Percentiles rank a stretch among this genome's conserved stretches.
These are phyloP conservation scores for Todiramphus saurophagus DNA, from an alignment of 2,113 vertebrate genomes.

Conservation along the genomic window DNA sequence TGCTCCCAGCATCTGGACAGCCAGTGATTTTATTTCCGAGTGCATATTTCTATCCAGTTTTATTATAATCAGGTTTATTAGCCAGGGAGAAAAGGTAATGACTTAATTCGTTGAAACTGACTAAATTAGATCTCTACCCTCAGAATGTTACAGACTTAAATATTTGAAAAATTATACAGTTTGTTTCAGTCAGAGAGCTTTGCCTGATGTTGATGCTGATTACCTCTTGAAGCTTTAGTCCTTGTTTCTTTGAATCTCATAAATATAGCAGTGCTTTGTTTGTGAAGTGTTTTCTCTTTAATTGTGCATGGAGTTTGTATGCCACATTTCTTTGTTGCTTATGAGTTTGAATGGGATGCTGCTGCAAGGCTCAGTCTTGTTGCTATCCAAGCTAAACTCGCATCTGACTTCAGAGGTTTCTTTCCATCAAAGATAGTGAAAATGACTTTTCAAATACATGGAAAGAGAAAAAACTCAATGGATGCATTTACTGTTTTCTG, in stretches of 20 bases:
- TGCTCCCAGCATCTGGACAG: neutral
- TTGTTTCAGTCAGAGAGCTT: neutral
- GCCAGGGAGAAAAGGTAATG: neutral
- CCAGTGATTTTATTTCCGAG: neutral
- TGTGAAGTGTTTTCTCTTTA: neutral
- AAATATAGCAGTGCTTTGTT: neutral
- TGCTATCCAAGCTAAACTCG: neutral
- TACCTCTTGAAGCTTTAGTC: neutral
- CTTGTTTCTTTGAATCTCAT: neutral
- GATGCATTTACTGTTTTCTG: neutral
- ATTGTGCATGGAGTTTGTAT: neutral
- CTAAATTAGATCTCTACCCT: neutral
- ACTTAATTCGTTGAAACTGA: neutral
- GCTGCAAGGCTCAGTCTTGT: neutral
- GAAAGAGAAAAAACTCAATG: neutral
- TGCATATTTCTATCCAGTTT: neutral
- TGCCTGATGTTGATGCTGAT: neutral
- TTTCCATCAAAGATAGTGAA: neutral
- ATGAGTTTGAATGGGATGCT: neutral
- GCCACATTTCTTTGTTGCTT: neutral
- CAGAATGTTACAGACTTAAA: neutral
- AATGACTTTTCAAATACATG: neutral
- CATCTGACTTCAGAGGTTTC: neutral
- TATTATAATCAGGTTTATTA: neutral
- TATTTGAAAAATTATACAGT: accelerated